These are phyloP conservation scores for Plutella xylostella DNA, from an alignment of 2,888 invertebrate genomes.

Conservation along the genomic window DNA sequence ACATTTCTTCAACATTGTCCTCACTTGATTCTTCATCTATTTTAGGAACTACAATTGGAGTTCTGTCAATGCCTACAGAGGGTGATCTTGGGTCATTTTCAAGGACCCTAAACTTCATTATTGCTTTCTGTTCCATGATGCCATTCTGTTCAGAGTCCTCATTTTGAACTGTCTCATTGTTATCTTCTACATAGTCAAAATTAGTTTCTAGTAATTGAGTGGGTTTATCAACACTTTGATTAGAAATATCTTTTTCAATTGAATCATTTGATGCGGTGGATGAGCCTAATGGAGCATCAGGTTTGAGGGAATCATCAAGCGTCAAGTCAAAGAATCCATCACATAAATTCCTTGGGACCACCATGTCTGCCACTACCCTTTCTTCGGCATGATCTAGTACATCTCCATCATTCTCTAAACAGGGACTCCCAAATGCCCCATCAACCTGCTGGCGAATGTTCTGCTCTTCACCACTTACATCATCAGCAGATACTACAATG, in stretches of 20 bases:
- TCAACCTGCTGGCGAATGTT: conserved; percentile 20
- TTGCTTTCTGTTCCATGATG: background rate
- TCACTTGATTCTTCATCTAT: conserved; percentile 26
- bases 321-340: conserved; percentile 45
- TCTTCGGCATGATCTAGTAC: conserved; percentile 14
- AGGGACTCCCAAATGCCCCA: conserved; percentile 34
- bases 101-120: conserved; percentile 31
- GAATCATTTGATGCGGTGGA: conserved; percentile 53
- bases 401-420: conserved; percentile 29
- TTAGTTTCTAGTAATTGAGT: conserved; percentile 70
- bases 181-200: conserved; percentile 67
- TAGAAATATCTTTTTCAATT: conserved; percentile 41
- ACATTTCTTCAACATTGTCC: conserved; percentile 58
- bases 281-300: conserved; percentile 45
- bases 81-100: conserved; percentile 61
- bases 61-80: conserved; percentile 56
- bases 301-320: conserved; percentile 45
- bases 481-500: conserved; percentile 44
- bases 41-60: conserved; percentile 54
- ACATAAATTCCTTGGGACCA: conserved; percentile 51
- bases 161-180: conserved; percentile 28
- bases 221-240: conserved; percentile 37
- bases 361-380: conserved; percentile 21
- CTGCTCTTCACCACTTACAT: conserved; percentile 24
- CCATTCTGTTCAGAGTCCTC: conserved; percentile 17